Percentiles rank a stretch among this genome's conserved stretches.
These are phyloP conservation scores for Meteorus sp. DNA, from an alignment of 1,140 invertebrate species.

Conservation along the genomic window DNA sequence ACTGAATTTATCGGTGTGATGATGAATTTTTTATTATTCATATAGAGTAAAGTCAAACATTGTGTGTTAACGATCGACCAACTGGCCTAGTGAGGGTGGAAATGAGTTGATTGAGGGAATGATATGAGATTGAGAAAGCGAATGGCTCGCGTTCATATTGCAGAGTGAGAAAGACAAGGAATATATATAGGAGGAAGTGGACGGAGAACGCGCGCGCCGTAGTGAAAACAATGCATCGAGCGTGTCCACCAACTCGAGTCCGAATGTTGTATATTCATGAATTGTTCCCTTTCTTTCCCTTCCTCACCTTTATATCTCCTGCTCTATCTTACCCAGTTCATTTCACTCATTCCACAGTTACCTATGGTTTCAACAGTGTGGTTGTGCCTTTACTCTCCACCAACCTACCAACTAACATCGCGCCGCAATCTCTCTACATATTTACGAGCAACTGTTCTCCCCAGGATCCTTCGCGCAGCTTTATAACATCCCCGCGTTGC, in stretches of 20 bases:
- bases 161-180: slow-evolving; percentile 18
- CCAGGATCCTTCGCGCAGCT: slow-evolving; percentile 11
- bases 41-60: background rate
- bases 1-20: background rate
- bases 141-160: no score
- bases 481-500: slow-evolving; percentile 20
- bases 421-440: slow-evolving; percentile 12
- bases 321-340: no score
- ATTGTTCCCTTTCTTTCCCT: slow-evolving; percentile 7
- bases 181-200: slow-evolving; percentile 19
- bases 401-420: no score
- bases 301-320: no score
- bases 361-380: no score
- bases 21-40: no score
- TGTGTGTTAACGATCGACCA: slow-evolving; percentile 4
- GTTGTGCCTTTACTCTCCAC: no score
- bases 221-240: slow-evolving; percentile 21
- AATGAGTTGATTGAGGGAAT: slow-evolving; percentile 17
- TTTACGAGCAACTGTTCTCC: slow-evolving; percentile 24
- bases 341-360: no score
- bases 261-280: slow-evolving; percentile 29
- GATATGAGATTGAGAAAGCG: slow-evolving; percentile 6
- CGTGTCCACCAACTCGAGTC: slow-evolving; percentile 7
- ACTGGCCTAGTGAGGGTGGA: slow-evolving; percentile 25
- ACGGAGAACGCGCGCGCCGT: slow-evolving; percentile 2